Evolutionary conservation across 2,888 invertebrate species (phyloP).

Genomic region (Eurois occulta): DNA sequence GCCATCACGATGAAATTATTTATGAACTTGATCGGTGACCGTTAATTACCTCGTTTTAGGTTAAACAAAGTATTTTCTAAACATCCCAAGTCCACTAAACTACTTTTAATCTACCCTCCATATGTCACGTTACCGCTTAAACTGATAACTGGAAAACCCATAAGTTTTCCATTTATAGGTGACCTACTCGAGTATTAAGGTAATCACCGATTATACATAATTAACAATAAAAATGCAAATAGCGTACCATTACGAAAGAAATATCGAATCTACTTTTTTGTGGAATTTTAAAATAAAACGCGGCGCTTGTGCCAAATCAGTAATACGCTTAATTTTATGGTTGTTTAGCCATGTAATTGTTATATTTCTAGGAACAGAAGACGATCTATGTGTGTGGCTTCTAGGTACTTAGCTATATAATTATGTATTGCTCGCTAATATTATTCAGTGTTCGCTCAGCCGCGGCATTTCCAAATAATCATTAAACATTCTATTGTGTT

Average conservation of each 20-base stretch:
- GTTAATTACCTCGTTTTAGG: conserved; percentile 21
- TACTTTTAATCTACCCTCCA: conserved; percentile 18
- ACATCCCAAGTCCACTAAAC: conserved; percentile 3
- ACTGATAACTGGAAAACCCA: conserved; percentile 23
- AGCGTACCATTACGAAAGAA: conserved; percentile 36
- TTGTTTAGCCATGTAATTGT: conserved; percentile 69
- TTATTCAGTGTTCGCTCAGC: conserved; percentile 47
- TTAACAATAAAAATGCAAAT: conserved; percentile 53
- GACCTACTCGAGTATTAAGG: conserved; percentile 21
- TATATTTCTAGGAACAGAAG: conserved; percentile 67
- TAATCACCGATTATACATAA: conserved; percentile 23
- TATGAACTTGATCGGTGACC: conserved; percentile 31
- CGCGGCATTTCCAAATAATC: conserved; percentile 14
- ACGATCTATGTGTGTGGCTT: conserved; percentile 56
- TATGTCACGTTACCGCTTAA: conserved; percentile 5
- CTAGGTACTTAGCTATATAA: conserved; percentile 27
- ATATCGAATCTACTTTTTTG: conserved; percentile 27
- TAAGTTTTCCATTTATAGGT: conserved; percentile 29
- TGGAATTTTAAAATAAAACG: conserved; percentile 63
- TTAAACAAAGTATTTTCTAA: conserved; percentile 18
- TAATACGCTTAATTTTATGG: conserved; percentile 70
- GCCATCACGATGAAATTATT: conserved; percentile 21
- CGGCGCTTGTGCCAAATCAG: conserved; percentile 61
- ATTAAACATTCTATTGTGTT: conserved; percentile 12
- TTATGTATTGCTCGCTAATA: conserved; percentile 26